phyloP scores from a whole-genome alignment of 2,888 invertebrate genomes.

The Cordilura impudica region DNA sequence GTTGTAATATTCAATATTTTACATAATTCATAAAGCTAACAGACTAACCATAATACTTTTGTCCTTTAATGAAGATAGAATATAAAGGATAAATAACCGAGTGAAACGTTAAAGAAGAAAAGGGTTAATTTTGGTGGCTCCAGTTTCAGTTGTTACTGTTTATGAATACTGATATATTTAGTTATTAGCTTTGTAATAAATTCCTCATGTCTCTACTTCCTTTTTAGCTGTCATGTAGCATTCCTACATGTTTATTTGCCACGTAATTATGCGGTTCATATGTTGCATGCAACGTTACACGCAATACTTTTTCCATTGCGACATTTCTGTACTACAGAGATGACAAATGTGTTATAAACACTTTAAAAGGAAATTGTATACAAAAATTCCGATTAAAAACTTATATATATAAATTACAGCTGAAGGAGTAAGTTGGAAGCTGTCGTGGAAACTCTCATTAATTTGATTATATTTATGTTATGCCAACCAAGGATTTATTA shows the following conservation, averaged over 20 bases:
- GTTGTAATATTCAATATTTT: too few relatives aligned
- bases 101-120: too few relatives aligned
- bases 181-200: constrained; percentile 27
- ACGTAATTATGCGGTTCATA: constrained; percentile 46
- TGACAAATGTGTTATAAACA: constrained; percentile 58
- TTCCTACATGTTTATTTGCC: constrained; percentile 40
- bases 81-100: too few relatives aligned
- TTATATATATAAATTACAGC: background rate
- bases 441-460: too few relatives aligned
- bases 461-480: too few relatives aligned
- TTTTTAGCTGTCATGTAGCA: background rate
- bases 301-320: background rate
- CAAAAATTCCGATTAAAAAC: background rate
- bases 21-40: too few relatives aligned
- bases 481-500: too few relatives aligned
- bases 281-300: constrained; percentile 53
- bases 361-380: constrained; percentile 52
- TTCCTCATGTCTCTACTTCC: constrained; percentile 42
- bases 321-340: constrained; percentile 33
- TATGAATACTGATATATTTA: background rate
- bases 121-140: too few relatives aligned
- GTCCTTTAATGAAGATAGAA: too few relatives aligned
- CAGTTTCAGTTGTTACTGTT: background rate
- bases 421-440: too few relatives aligned
- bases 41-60: too few relatives aligned